Conservation (phyloP, 2,888 invertebrate species). For the Hirtodrosophila histrioides region DNA sequence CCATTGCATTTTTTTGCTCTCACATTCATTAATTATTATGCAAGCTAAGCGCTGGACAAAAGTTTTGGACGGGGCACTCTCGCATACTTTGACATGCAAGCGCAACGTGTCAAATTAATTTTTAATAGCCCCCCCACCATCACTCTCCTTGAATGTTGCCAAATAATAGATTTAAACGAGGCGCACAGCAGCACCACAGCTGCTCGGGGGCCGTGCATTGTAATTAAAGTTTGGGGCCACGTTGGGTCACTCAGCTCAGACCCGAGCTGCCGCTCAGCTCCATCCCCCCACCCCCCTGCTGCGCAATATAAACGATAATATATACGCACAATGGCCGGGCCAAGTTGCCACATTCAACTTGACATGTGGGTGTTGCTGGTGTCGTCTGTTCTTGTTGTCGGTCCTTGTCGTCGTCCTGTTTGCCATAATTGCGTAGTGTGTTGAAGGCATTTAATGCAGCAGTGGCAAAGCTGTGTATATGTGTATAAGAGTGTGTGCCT, state of each 20-base stretch:
- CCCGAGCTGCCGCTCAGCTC: too few relatives aligned
- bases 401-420: constrained; percentile 38
- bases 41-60: constrained; percentile 74
- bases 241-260: constrained; percentile 27
- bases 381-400: constrained; percentile 12
- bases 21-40: constrained; percentile 78
- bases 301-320: constrained; percentile 25
- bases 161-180: constrained; percentile 82
- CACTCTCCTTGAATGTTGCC: constrained; percentile 59
- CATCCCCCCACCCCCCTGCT: neutral
- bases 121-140: constrained; percentile 65
- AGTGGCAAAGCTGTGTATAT: constrained; percentile 1
- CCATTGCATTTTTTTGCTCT: constrained; percentile 56
- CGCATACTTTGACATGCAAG: constrained; percentile 73
- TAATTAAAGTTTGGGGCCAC: constrained; percentile 67
- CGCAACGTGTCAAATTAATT: constrained; percentile 79
- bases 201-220: constrained; percentile 49
- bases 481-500: constrained; percentile 19
- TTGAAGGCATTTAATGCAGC: constrained; percentile 57
- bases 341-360: constrained; percentile 41
- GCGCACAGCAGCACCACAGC: constrained; percentile 27
- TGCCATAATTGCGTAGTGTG: constrained; percentile 66
- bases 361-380: constrained; percentile 42
- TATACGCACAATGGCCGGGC: constrained; percentile 48
- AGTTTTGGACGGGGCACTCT: constrained; percentile 43